These are phyloP conservation scores for Mormyrus lacerda DNA, from an alignment of 2,113 vertebrate genomes.

Conservation along the genomic window DNA sequence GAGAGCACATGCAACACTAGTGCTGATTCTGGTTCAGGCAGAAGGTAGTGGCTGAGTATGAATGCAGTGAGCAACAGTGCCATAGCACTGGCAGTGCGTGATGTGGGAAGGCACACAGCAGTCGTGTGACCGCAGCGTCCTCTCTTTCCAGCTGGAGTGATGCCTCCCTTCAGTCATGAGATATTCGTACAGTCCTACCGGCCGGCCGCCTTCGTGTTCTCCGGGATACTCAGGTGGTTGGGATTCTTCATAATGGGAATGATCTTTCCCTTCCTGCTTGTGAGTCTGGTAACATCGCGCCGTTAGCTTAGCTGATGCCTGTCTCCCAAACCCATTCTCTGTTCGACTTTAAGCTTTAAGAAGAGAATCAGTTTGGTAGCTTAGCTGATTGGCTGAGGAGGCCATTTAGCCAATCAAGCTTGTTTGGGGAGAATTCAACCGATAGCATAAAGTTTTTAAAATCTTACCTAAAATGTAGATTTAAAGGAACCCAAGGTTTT, in stretches of 20 bases:
- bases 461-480: no score
- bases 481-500: no score
- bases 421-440: no score
- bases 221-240: slow-evolving; percentile 45
- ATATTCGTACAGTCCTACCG: slow-evolving; percentile 58
- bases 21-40: background rate
- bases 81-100: no score
- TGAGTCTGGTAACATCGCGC: slow-evolving; percentile 42
- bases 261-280: slow-evolving; percentile 57
- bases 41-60: background rate
- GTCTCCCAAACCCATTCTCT: background rate
- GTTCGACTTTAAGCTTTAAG: no score
- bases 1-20: background rate
- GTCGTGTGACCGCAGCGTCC: background rate
- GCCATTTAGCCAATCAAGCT: no score
- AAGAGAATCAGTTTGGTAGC: no score
- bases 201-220: slow-evolving; percentile 47
- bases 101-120: background rate
- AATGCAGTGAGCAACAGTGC: background rate
- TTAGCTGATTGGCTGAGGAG: no score
- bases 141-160: slow-evolving; percentile 40
- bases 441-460: no score
- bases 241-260: slow-evolving; percentile 37
- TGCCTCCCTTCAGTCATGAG: slow-evolving; percentile 42
- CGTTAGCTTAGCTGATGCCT: background rate